Base-by-base conservation (phyloP, 2,113 vertebrate species). In the Halichoerus grypus region DNA sequence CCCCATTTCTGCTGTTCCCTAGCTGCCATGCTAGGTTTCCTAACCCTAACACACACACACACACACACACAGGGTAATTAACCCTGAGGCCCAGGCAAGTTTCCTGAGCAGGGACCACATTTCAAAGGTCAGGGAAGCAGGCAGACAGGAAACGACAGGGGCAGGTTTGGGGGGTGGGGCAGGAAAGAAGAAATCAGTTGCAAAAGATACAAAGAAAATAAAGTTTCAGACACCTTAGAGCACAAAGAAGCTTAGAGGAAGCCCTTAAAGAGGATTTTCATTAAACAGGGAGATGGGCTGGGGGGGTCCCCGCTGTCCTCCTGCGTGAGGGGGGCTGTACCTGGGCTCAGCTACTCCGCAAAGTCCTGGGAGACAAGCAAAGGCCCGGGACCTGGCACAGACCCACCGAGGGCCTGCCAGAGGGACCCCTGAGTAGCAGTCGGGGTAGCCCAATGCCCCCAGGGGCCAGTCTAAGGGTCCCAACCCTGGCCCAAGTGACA, bases 81-180 rank as follows among this genome's bases (percentile, higher is more conserved):
- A 96, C 91, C 72, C 76, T 4, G 49, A 55, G 87, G 77, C 53
- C 90, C 83, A 76, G 46, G 91, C 83, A 51, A 93, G 89, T 12
- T 95, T 90, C 97, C 97, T 0, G 67, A 77, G 95, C 94, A 79
- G 93, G 81, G 93, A 71, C 84, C 97, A 95, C 84, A 84, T 90
- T 76, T 89, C 91, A 92, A 81, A 96, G 94, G 95, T 95, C 95
- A 83, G 87, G 92, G 96, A 88, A 88, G 88, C 95, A 71, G 83
- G 69, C 13, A 0, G 5, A 53, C 95, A 95, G 95, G 97, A 97
- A 97, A 82, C 2, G 1, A n/a, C 51, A 46, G 63, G 74, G 79
- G 19, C 76, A 65, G 63, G 76, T 33, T 26, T 49, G 4, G 6
- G 69, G 53, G 57, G 84, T 16, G 21, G 90, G 22, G 85, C 97